Base-by-base conservation (phyloP, 2,888 invertebrate genomes). In the Alcis repandata region DNA sequence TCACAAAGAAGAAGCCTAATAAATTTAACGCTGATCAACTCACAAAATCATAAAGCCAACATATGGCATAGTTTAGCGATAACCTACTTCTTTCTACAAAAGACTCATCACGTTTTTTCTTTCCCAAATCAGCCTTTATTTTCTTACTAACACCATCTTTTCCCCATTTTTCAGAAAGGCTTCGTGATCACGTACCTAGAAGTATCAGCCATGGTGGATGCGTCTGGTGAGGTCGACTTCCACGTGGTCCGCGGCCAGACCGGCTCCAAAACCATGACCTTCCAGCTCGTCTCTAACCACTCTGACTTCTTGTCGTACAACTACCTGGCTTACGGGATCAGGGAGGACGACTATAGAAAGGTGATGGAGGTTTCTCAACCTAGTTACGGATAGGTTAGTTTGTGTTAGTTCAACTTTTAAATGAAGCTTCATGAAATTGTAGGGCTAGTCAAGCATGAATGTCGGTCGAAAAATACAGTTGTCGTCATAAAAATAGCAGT, bases 261-360 rank as follows among this genome's bases (percentile, higher is more conserved):
- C 0, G 92, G 92, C 15, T 82, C 89, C 51, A 79, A 72, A 13
- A 78, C 69, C 45, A 83, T 91, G 79, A 84, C 85, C 40, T 92
- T 93, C 80, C 91, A 90, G 53, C 82, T 92, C 70, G 79, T 88
- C 17, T 89, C 92, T 70, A 93, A 92, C 74, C 80, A 87, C 22
- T 85, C 85, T 1, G 92, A 93, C 74, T 93, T 91, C 79, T 79
- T 93, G 8, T 72, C 85, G 0, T 93, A 86, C 82, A 82, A 82
- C 40, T 93, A 90, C 75, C 63, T 89, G 58, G 82, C 87, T 0
- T 92, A 91, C 64, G 92, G 92, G 10, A 89, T 93, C 52, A 75
- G 78, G 57, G 92, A 91, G 40, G 88, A 87, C 17, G 86, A 92
- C 53, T 93, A 91, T 69, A 85, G 85, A 86, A 92, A 93, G 92